Base-by-base conservation (phyloP, 2,113 vertebrate genomes). In the Alectura lathami region DNA sequence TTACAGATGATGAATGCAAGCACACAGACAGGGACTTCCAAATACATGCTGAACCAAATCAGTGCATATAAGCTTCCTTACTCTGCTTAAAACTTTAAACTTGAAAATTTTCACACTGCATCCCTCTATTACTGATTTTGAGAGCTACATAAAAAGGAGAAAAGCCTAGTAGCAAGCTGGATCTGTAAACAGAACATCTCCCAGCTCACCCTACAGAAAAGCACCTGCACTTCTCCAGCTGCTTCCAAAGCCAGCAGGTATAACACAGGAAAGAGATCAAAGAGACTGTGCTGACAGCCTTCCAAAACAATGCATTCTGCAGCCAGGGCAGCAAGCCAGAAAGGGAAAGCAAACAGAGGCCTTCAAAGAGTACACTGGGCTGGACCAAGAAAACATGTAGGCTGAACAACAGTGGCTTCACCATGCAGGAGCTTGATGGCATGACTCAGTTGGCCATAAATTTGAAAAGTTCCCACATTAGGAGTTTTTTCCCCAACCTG, bases 221-320 rank as follows among this genome's bases (percentile, higher is more conserved):
- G 60, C 73, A 96, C 85, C 50, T 94, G 85, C 4, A 11, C 42
- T 86, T 88, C 73, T 86, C 64, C 40, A 83, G 70, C 64, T 50
- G 36, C 47, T 82, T 85, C 67, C 50, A 83, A 83, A 82, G 83
- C 29, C 73, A 88, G 83, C 89, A 97, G 93, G 92, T 95, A 76
- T 43, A 93, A 85, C 17, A 86, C 13, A 74, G 74, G 70, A 81
- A 84, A 94, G 47, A 94, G 73, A 97, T 93, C 79, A 96, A 94
- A 96, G 38, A 68, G 43, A 67, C 24, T 67, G 17, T 60, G 77
- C 32, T 88, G 84, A 91, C 59, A 88, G 22, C 45, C 60, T 51
- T 77, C 70, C 83, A 95, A 96, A 94, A 94, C 81, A 94, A 96
- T 57, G 69, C 57, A 77, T 16, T 66, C 83, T 72, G 74, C 50